These are phyloP conservation scores for Idaea biselata DNA, from an alignment of 2,888 invertebrate species.

Conservation along the genomic window DNA sequence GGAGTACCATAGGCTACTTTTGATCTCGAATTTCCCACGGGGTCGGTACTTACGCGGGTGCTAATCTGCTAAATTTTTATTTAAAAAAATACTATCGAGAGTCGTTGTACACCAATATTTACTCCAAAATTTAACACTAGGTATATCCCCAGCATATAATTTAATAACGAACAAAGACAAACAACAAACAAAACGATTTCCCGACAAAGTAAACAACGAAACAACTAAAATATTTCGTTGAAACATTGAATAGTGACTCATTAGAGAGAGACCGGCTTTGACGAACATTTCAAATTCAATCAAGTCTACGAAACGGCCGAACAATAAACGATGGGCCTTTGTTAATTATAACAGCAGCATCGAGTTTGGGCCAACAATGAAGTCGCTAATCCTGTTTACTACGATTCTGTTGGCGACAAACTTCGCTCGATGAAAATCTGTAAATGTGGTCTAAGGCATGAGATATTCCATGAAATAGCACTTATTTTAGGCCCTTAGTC, in stretches of 20 bases:
- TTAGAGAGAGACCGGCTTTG: conserved; percentile 6
- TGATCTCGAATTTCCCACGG: too few relatives aligned
- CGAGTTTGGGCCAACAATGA: conserved; percentile 43
- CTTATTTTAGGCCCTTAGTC: background rate
- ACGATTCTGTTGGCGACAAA: conserved; percentile 44
- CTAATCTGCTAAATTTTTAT: too few relatives aligned
- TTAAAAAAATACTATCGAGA: too few relatives aligned
- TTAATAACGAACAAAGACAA: background rate
- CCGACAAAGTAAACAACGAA: background rate
- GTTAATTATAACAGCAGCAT: conserved; percentile 47
- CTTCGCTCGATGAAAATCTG: conserved; percentile 48
- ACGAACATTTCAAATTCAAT: conserved; percentile 40
- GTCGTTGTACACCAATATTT: too few relatives aligned
- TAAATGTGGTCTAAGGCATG: conserved; percentile 18
- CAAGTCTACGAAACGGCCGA: conserved; percentile 15
- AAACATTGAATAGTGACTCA: background rate
- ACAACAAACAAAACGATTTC: background rate
- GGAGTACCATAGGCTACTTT: too few relatives aligned
- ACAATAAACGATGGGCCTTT: conserved; percentile 44
- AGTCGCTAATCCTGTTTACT: conserved; percentile 57
- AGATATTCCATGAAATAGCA: conserved; percentile 19
- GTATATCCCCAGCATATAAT: too few relatives aligned
- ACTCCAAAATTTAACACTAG: too few relatives aligned
- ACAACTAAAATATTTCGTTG: conserved; percentile 6
- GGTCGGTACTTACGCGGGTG: too few relatives aligned